Percentiles rank a stretch among this genome's conserved stretches.
These are phyloP conservation scores for Ceuthmochares aereus DNA, from an alignment of 2,113 vertebrate genomes.

Conservation along the genomic window DNA sequence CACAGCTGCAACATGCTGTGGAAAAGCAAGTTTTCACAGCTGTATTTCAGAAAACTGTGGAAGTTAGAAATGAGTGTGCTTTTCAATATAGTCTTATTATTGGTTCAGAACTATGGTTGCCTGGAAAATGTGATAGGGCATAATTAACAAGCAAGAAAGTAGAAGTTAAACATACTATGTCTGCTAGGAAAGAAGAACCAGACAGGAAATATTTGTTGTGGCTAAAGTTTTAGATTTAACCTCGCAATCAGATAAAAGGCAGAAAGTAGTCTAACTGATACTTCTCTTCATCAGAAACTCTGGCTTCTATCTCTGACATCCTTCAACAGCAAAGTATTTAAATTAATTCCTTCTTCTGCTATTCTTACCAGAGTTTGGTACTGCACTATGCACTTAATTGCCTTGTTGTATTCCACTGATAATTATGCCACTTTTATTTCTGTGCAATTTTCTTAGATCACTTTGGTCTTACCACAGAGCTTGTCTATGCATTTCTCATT, in stretches of 20 bases:
- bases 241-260: neutral
- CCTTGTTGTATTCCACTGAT: neutral
- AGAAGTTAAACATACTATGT: neutral
- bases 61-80: neutral
- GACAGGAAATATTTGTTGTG: neutral
- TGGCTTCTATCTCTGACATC: neutral
- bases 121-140: neutral
- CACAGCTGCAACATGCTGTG: neutral
- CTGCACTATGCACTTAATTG: neutral
- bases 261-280: neutral
- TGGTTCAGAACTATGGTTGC: neutral
- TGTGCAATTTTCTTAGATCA: neutral
- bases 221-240: neutral
- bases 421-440: neutral
- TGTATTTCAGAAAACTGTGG: neutral
- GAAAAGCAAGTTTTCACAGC: neutral
- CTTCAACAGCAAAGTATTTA: neutral
- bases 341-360: neutral
- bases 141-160: neutral
- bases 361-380: neutral
- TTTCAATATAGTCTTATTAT: neutral
- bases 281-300: neutral
- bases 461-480: constrained; percentile 75
- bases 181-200: neutral
- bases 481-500: constrained; percentile 61